Evolutionary conservation across 1,140 invertebrate genomes (phyloP).

Genomic region (Drosophila mauritiana): DNA sequence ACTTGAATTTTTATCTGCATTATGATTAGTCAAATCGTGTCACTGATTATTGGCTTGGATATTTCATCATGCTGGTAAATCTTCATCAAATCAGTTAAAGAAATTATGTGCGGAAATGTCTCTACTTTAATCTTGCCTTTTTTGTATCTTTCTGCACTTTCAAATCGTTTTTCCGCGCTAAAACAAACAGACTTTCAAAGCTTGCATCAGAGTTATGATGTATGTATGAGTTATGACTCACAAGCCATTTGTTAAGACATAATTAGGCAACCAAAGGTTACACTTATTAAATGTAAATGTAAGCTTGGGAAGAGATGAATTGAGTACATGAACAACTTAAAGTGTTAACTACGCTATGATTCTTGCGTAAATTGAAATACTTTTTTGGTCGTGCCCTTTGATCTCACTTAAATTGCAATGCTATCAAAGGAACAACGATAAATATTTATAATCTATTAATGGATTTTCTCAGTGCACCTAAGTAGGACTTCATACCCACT

Average conservation of each 20-base stretch:
- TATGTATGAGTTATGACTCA: not conserved
- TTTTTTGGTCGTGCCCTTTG: too few relatives aligned
- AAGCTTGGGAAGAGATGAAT: too few relatives aligned
- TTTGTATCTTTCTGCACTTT: not conserved
- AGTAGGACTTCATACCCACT: constrained; percentile 6
- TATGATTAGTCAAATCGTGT: not conserved
- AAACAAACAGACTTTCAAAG: not conserved
- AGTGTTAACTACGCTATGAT: too few relatives aligned
- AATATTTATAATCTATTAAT: not conserved
- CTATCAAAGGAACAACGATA: too few relatives aligned
- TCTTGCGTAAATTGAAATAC: not conserved
- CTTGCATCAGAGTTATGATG: not conserved
- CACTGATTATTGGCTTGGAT: not conserved
- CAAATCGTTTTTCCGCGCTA: not conserved
- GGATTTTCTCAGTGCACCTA: constrained; percentile 1
- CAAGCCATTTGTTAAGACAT: not conserved
- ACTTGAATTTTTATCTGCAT: not conserved
- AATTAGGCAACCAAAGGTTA: not conserved
- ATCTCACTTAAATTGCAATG: too few relatives aligned
- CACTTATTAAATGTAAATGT: too few relatives aligned
- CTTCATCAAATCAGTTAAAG: not conserved
- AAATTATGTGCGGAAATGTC: not conserved
- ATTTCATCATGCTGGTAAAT: not conserved
- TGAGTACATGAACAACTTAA: too few relatives aligned
- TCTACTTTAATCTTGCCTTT: not conserved